Evolutionary conservation across 2,888 invertebrate genomes (phyloP), one percentile per base, ranked within the genome.

Genomic region (Nudaria mundana): DNA sequence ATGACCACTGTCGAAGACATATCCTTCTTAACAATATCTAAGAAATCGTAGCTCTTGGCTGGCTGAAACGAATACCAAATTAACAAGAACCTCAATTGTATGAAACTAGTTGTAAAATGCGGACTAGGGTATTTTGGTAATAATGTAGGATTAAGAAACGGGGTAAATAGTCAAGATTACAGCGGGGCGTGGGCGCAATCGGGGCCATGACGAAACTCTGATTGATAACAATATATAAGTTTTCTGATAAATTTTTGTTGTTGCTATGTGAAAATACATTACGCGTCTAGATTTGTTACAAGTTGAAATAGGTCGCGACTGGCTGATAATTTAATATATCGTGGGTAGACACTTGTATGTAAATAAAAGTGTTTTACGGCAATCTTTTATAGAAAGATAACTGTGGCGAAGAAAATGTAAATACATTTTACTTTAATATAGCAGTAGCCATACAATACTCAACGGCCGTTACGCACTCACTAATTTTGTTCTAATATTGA

Each of bases 121-220:
- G 30, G 73, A 35, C 66, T 70, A 44, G 28, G 36, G 48, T 66
- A 67, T 47, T 53, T 48, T 74, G 75, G 72, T 63, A 52, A 67
- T 46, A 48, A 56, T 53, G 44, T 59, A 51, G 65, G 80, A 81
- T 84, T 81, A 80, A 75, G 81, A 79, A 83, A 78, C 66, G 81
- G 80, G 81, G 82, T 79, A 78, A 82, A 84, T 79, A 72, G 80
- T 69, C 60, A 66, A 75, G 81, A 81, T 78, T 81, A 82, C 62
- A 62, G 56, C 64, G 66, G 72, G 77, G 81, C 71, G 81, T 79
- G 81, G 85, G 81, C 72, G 60, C 59, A 75, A 83, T 82, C 65
- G 81, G 69, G 85, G 85, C 64, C 84, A 76, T 75, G 80, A 80
- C 82, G 82, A 78, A 81, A 83, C 74, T 57, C 63, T 80, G 82